Base-by-base conservation (phyloP, 2,113 vertebrate genomes). In the Saccopteryx bilineata region DNA sequence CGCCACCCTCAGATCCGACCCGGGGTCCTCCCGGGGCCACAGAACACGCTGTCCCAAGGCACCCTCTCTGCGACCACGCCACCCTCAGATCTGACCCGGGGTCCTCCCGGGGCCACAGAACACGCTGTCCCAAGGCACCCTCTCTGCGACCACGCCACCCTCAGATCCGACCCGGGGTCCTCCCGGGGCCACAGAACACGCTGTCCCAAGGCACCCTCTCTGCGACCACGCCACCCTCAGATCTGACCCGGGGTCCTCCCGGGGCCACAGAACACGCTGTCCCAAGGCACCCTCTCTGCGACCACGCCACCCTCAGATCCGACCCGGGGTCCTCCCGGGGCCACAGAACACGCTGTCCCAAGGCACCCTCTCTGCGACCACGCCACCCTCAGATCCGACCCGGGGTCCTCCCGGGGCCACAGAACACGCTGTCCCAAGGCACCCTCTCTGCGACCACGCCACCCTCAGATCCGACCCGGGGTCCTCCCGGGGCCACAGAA, bases 11-110 rank as follows among this genome's bases (percentile, higher is more conserved):
- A 31, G 33, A 18, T 54, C 21, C 9, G 58, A 83, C 39, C 61
- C 24, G 31, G 48, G 5, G 21, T 54, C 24, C n/a, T 75, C 75
- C 12, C 39, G 65, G 21, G 54, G 18, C n/a, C 24, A 66, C 0
- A 50, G n/a, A 58, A 76, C 0, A 1, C 5, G 26, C 56, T 15
- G n/a, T 48, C 50, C 31, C 81, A 21, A 23, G 21, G 7, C 17
- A 99, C 99, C 99, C 99, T 99, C 95, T 99, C n/a, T n/a, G n/a
- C 5, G 2, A 18, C 31, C 24, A 72, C 24, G 46, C 15, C 68
- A 31, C 50, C 24, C 23, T 31, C 26, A 31, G 33, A 18, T 54
- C 21, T 11, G 58, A 83, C 39, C 61, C 24, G 31, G 48, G 5
- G 21, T 54, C 24, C n/a, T 75, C 75, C 12, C 39, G 65, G 21